Base-by-base conservation (phyloP, 2,888 invertebrate genomes). In the Orthosia incerta region DNA sequence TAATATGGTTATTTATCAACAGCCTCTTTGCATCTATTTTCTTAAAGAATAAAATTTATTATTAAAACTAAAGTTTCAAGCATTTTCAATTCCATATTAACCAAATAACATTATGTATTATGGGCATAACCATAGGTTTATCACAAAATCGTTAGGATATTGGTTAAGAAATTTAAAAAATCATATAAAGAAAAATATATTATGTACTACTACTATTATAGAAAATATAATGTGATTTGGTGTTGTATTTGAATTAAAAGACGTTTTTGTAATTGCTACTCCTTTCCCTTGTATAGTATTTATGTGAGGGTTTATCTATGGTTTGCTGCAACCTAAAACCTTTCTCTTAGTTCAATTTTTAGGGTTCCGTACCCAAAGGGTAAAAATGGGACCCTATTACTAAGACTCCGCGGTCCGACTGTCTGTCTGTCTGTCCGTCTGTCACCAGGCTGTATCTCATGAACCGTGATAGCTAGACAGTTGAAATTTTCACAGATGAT, bases 161-260 rank as follows among this genome's bases (percentile, higher is more conserved):
- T 84, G 66, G 84, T 91, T 94, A 93, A 94, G 90, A 89, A 87
- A 87, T 80, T 70, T 63, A 72, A 90, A 39, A 91, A 90, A 92
- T 85, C 92, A 94, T 94, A 94, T 93, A 93, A 93, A 93, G 90
- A 94, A 89, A 90, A 91, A 91, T 94, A 92, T 94, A 94, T 93
- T 92, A 92, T 95, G 94, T 95, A 95, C 88, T 92, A 95, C 88
- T 92, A 94, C 86, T 94, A 95, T 94, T 94, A 95, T 95, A 96
- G 93, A 94, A 95, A 95, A 96, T 96, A 96, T 96, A 96, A 95
- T 96, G 96, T 96, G 96, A 96, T 96, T 96, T 94, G 96, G 92
- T 96, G 96, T 96, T 96, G 96, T 96, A 96, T 94, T 95, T 95
- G 95, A 96, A 96, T 95, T 96, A 96, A 96, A 96, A 86, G 92